These are phyloP conservation scores for Xenentodon cancila DNA, from an alignment of 2,797 vertebrate genomes.

Conservation along the genomic window DNA sequence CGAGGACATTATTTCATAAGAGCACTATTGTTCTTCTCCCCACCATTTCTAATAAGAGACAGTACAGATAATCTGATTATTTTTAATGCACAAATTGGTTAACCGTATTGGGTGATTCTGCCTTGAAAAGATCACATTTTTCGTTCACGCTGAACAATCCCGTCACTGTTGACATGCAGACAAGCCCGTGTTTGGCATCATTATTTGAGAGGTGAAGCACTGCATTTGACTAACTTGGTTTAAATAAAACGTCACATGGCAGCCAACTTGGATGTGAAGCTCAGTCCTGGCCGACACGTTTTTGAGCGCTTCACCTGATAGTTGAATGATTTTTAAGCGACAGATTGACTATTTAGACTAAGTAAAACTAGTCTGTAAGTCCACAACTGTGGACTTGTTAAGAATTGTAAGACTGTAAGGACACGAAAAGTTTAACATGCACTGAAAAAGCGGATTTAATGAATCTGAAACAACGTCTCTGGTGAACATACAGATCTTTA, in stretches of 20 bases:
- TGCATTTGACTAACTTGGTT: constrained; percentile 17
- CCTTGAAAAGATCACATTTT: constrained; percentile 11
- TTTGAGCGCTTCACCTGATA: background rate
- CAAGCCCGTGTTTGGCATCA: constrained; percentile 7
- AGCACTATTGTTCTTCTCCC: no score
- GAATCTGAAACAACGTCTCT: no score
- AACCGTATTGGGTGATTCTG: constrained; percentile 13
- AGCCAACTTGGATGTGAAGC: constrained; percentile 19
- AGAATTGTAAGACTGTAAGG: no score
- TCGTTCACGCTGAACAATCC: constrained; percentile 25
- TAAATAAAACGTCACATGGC: background rate
- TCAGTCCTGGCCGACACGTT: constrained; percentile 10
- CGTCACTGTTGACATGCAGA: constrained; percentile 23
- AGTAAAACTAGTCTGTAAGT: no score
- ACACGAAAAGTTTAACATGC: no score
- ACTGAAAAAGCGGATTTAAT: no score
- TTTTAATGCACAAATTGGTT: constrained; percentile 30
- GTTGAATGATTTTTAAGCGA: constrained; percentile 9
- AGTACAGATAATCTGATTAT: constrained; percentile 17
- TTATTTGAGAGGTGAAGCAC: constrained; percentile 28
- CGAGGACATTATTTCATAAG: no score
- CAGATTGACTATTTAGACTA: constrained; percentile 36
- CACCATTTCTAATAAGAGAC: background rate
- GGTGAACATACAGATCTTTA: no score
- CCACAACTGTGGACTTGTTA: no score